Evolutionary conservation across 2,797 vertebrate species (phyloP).

Genomic region (Cynodonichthys magdalenae): DNA sequence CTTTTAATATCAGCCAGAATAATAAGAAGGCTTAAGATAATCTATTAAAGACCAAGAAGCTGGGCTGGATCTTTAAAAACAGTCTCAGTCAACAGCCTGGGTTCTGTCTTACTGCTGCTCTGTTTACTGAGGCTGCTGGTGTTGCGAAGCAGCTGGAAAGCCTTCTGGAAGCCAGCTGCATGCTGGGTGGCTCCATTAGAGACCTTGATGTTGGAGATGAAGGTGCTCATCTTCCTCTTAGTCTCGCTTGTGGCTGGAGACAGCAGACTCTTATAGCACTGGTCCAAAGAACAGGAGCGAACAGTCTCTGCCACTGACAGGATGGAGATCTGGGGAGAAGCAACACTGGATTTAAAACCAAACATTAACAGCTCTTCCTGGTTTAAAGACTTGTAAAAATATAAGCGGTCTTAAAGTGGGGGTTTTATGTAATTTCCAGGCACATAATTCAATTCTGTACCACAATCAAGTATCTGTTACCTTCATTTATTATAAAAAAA

Average conservation of each 20-base stretch:
- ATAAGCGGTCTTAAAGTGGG: neutral
- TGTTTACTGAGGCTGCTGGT: constrained; percentile 89
- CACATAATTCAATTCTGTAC: too few relatives aligned
- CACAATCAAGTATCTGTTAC: too few relatives aligned
- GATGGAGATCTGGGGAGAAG: constrained; percentile 87
- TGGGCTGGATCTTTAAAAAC: neutral
- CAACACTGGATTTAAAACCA: neutral
- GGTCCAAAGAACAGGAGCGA: constrained; percentile 93
- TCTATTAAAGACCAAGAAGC: neutral
- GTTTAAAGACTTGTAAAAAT: neutral
- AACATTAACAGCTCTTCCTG: neutral
- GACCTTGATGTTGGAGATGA: constrained; percentile 89
- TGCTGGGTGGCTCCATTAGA: constrained; percentile 93
- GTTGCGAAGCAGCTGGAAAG: constrained; percentile 93
- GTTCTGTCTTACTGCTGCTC: constrained; percentile 85
- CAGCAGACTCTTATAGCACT: constrained; percentile 95
- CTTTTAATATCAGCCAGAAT: neutral
- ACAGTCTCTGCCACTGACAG: constrained; percentile 90
- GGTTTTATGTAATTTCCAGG: too few relatives aligned
- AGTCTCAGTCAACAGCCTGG: too few relatives aligned
- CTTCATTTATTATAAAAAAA: too few relatives aligned
- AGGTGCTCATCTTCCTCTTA: constrained; percentile 96
- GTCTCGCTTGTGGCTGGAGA: constrained; percentile 98
- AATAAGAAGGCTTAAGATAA: neutral
- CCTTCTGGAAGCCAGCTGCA: constrained; percentile 92